These are phyloP conservation scores for Pinna nobilis DNA, from an alignment of 1,140 invertebrate genomes.

Conservation along the genomic window DNA sequence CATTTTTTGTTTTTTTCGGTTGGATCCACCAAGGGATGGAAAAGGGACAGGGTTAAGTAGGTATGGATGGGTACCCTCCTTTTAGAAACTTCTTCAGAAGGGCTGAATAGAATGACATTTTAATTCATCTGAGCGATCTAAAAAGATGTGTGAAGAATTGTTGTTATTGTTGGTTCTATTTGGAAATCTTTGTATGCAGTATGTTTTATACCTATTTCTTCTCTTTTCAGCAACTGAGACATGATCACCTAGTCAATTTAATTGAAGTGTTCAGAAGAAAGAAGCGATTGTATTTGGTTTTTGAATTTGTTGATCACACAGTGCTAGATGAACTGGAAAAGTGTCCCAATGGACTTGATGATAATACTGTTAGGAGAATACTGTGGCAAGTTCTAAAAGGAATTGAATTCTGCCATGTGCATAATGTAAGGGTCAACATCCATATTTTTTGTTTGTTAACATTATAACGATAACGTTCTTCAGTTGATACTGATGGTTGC, in stretches of 20 bases:
- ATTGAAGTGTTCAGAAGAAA: slow-evolving; percentile 90
- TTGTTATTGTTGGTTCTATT: no score
- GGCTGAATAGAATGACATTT: no score
- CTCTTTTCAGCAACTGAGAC: slow-evolving; percentile 84
- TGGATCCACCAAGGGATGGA: no score
- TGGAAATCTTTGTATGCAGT: slow-evolving; percentile 6
- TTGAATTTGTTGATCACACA: slow-evolving; percentile 91
- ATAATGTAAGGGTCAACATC: slow-evolving; percentile 86
- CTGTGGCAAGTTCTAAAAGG: slow-evolving; percentile 89
- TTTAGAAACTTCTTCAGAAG: no score
- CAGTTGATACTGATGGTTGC: background rate
- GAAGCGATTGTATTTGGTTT: slow-evolving; percentile 90
- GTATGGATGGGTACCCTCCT: no score
- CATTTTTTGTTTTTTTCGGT: no score
- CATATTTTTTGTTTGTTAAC: no score
- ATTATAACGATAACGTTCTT: background rate
- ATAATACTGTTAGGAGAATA: slow-evolving; percentile 83
- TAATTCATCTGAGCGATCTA: no score
- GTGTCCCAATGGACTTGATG: slow-evolving; percentile 82
- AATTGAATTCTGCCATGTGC: slow-evolving; percentile 89
- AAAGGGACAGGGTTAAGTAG: no score
- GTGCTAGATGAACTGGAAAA: slow-evolving; percentile 88
- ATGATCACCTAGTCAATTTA: slow-evolving; percentile 92
- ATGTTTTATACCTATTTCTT: slow-evolving; percentile 23
- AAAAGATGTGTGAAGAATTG: no score